Base-by-base conservation (phyloP, 1,140 invertebrate species). In the Drosophila asahinai region DNA sequence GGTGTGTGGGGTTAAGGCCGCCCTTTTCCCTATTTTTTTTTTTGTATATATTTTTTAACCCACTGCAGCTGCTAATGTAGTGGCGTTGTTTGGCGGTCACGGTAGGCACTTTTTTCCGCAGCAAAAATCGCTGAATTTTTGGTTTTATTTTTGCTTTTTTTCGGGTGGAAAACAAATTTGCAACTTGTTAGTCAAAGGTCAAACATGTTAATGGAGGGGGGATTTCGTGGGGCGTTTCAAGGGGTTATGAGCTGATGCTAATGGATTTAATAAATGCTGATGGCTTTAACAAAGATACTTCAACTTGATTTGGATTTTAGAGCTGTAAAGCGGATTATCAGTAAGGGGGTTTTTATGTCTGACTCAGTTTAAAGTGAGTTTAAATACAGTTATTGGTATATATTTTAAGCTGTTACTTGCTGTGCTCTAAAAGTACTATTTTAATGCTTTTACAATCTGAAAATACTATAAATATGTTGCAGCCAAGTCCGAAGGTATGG, bases 71-170 rank as follows among this genome's bases (percentile, higher is more conserved):
- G 84, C 83, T 87, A 87, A 87, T 87, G 83, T 89, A 89, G 83
- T 89, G 84, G 84, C 73, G 65, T 83, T 86, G 83, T 86, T 86
- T 86, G 84, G 83, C 65, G 84, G 83, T 86, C 86, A 67, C 76
- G 75, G 74, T 77, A 77, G 65, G 60, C 62, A 72, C 55, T 72
- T 66, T 57, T 51, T 57, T 64, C 19, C 11, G 7, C 45, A 33
- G 40, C 64, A 42, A 38, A 47, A 64, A 52, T 38, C 33, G 48
- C 52, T 43, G 48, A 40, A 70, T 52, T 30, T 73, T n/a, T 14
- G 22, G 9, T 42, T 49, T 49, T n/a, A 45, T 38, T 27, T 63
- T n/a, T 54, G 55, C 54, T 40, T 27, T 25, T 40, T 72, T 76
- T 57, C 30, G n/a, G 48, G 73, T 78, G 64, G 75, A 82, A 81